Evolutionary conservation across 2,888 invertebrate species (phyloP), one percentile per base, ranked within the genome.

Genomic region (Pilophorus perplexus): DNA sequence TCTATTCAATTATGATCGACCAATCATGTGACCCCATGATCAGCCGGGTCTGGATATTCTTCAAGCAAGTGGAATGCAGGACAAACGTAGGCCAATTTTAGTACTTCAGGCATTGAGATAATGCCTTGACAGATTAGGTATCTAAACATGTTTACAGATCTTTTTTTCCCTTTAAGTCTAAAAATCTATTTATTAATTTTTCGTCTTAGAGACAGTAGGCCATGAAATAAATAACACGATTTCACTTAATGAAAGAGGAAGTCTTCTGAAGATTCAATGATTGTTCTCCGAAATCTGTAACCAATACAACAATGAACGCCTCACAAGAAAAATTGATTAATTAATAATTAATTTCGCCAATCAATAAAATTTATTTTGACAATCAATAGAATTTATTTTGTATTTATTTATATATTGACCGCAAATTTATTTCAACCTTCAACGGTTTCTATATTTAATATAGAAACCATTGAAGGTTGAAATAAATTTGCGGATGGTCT

Each of bases 41-140:
- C 42, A 25, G 42, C 40, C n/a, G 25, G 62, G 2, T 62, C 20
- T 23, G 28, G 46, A 33, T 62, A 62, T 48, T 25, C 37, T 59
- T 59, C 59, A 62, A 62, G 62, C 62, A 8, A 62, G 44, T 62
- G 62, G 62, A 62, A 62, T 62, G 62, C 62, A 62, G 62, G 48
- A 44, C 44, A 46, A 62, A 62, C 28, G 62, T 62, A 62, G 62
- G 62, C 62, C 62, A 62, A 62, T 62, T 16, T 42, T 40, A 59
- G 59, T 52, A 52, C 52, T 28, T 27, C 8, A n/a, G 28, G 46
- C 62, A 46, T n/a, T n/a, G n/a, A n/a, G n/a, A n/a, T n/a, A n/a
- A n/a, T n/a, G n/a, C n/a, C n/a, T n/a, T n/a, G n/a, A n/a, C n/a
- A n/a, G n/a, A n/a, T n/a, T n/a, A n/a, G n/a, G n/a, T n/a, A n/a